These are phyloP conservation scores for Cnemophilus loriae DNA, from an alignment of 2,113 vertebrate genomes.

Conservation along the genomic window DNA sequence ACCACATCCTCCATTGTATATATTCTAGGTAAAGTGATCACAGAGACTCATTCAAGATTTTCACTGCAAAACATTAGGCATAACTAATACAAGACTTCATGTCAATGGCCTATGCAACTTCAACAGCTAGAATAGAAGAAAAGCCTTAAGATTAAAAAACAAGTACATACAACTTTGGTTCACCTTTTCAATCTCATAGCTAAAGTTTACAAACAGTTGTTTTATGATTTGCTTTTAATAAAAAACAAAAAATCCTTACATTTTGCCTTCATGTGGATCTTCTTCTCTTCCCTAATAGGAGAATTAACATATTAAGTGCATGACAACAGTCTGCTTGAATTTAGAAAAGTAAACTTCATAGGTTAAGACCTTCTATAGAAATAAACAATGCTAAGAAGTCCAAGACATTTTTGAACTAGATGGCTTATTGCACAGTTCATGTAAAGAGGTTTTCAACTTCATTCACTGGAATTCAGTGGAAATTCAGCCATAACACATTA, in stretches of 20 bases:
- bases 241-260: conserved; percentile 78
- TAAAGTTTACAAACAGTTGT: not conserved
- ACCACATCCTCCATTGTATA: not conserved
- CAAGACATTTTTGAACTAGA: not conserved
- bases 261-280: conserved; percentile 98
- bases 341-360: not conserved
- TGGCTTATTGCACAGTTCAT: not conserved
- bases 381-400: not conserved
- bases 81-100: not conserved
- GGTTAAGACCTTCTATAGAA: not conserved
- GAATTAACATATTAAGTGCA: conserved; percentile 13
- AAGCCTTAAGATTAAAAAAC: not conserved
- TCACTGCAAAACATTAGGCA: conserved; percentile 16
- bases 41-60: not conserved
- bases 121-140: not conserved
- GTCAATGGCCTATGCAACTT: not conserved
- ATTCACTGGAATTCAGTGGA: not conserved
- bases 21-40: not conserved
- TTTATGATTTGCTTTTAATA: not conserved
- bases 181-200: not conserved
- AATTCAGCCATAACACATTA: not conserved
- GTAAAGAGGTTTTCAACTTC: not conserved
- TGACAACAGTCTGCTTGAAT: not conserved
- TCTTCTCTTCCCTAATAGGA: conserved; percentile 87
- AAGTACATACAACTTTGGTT: not conserved